Conservation (phyloP, 2,113 vertebrate species). For the Pantherophis guttatus region DNA sequence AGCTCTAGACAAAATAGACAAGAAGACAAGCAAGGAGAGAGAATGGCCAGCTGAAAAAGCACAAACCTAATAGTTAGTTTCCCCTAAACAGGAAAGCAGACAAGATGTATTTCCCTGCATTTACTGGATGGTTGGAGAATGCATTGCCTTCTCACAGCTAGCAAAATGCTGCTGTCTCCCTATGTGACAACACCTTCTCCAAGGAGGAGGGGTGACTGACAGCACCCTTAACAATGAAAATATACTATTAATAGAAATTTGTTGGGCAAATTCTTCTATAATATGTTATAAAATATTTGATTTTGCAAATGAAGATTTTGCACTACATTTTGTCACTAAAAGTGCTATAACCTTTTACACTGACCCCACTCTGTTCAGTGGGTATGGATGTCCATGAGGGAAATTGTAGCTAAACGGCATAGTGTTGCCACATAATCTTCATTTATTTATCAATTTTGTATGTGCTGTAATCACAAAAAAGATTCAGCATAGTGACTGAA, state of each 20-base stretch:
- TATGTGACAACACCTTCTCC: not conserved
- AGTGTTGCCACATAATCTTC: not conserved
- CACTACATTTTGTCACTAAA: not conserved
- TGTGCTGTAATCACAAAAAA: not conserved
- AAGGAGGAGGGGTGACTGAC: not conserved
- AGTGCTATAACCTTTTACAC: not conserved
- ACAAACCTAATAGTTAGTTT: not conserved
- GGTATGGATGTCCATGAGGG: not conserved
- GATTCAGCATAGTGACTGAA: not conserved
- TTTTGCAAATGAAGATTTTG: not conserved
- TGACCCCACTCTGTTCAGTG: not conserved
- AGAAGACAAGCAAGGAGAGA: not conserved
- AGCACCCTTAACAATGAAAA: not conserved
- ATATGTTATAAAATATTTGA: not conserved
- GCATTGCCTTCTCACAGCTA: not conserved
- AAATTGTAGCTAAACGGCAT: not conserved
- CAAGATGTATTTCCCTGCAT: not conserved
- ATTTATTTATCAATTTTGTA: not conserved
- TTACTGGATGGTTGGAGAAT: not conserved
- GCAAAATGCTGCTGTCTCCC: not conserved
- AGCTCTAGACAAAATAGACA: not conserved
- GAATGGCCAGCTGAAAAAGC: not conserved
- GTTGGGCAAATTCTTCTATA: not conserved
- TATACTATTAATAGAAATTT: not conserved
- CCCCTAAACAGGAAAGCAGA: not conserved